Base-by-base conservation (phyloP, 2,797 vertebrate species). In the Buceros bicornis region DNA sequence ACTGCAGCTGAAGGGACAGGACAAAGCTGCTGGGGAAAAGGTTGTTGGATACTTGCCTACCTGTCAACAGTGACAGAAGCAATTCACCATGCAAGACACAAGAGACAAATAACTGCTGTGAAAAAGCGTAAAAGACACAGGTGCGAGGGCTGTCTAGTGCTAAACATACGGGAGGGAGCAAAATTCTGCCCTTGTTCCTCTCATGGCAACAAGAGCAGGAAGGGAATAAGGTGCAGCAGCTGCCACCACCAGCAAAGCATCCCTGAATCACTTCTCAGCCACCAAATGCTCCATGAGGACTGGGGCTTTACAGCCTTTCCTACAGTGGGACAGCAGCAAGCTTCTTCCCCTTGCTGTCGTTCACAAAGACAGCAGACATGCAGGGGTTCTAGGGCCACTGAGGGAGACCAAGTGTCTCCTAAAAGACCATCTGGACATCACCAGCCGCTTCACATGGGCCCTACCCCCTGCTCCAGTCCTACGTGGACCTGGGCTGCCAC, bases 261-360 rank as follows among this genome's bases (percentile, higher is more conserved):
- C 43, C 40, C 45, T 11, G 15, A 37, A 33, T 15, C 29, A 18
- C 4, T 60, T 29, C 86, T 19, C 12, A 47, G 43, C 33, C 25
- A 82, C 19, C 33, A 25, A 40, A 20, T 0, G 11, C 50, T 60
- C 15, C 1, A 2, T 62, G 45, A 62, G 48, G 14, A 15, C 53
- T 3, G 40, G 26, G 50, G 48, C 56, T 73, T 78, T 29, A 26
- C 40, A 47, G 58, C 13, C 56, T 40, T 40, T 31, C 78, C 51
- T 20, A 3, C 22, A 45, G 25, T 77, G 31, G 17, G 33, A n/a
- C 24, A 42, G 67, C 21, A 58, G 66, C 28, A 24, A 28, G 37
- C 0, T 0, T 4, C 3, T 2, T 26, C 13, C 24, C 77, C 51
- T 67, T 29, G 6, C 2, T 0, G 1, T 11, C 33, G 15, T 13